phyloP scores from a whole-genome alignment of 2,797 vertebrate genomes.

The Lepilemur septentrionalis region DNA sequence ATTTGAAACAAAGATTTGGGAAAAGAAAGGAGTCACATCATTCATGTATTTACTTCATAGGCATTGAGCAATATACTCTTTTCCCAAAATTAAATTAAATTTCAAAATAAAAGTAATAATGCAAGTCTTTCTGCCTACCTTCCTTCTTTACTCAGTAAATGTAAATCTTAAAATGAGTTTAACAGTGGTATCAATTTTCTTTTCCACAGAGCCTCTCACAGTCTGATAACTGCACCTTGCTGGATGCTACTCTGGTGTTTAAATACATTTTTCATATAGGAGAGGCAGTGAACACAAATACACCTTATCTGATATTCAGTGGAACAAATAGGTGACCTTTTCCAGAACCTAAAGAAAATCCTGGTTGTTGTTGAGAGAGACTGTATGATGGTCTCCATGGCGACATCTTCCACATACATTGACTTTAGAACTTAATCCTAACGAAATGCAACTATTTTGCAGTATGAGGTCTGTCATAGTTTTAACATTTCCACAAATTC shows the following conservation, averaged over 20 bases:
- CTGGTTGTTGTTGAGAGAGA: neutral
- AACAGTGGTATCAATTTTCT: neutral
- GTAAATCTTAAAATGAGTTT: neutral
- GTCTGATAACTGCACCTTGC: neutral
- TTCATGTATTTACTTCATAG: neutral
- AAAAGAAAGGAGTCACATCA: neutral
- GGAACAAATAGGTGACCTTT: neutral
- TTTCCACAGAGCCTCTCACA: neutral
- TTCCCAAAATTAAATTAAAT: neutral
- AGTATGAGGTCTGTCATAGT: neutral
- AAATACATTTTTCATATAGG: neutral
- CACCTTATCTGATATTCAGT: neutral
- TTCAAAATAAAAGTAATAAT: neutral
- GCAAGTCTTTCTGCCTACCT: neutral
- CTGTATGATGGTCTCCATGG: neutral
- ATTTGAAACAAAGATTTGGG: neutral
- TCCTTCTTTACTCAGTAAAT: neutral
- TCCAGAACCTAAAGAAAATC: neutral
- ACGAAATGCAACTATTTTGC: neutral
- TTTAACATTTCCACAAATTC: neutral
- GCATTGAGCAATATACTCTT: neutral
- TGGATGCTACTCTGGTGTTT: neutral
- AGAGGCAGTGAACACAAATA: neutral
- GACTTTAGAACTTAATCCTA: neutral
- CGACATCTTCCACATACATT: neutral